A percentile compares a stretch with the other conserved stretches of the same genome.
Conservation (phyloP, 2,113 vertebrate species). For the Syngnathus floridae region DNA sequence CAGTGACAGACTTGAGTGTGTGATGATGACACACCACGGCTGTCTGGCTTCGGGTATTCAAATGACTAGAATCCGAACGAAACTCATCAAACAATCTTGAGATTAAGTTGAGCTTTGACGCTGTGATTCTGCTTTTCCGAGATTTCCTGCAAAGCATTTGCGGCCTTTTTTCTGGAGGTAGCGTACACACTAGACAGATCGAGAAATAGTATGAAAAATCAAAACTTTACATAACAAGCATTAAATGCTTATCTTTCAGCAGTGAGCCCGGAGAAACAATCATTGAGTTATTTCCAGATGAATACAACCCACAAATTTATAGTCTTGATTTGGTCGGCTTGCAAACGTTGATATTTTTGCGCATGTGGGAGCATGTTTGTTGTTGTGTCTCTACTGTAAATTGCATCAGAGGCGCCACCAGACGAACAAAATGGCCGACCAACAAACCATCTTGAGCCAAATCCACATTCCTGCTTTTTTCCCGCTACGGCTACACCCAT, state of each 20-base stretch:
- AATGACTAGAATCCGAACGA: neutral
- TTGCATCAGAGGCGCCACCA: conserved; percentile 35
- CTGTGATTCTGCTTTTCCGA: too few relatives aligned
- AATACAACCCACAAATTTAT: neutral
- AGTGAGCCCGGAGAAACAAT: neutral
- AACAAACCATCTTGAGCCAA: conserved; percentile 48
- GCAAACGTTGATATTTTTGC: neutral
- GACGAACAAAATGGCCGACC: conserved; percentile 27
- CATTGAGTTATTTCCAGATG: neutral
- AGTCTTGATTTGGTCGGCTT: neutral
- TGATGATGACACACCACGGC: conserved; percentile 39
- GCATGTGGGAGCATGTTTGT: neutral
- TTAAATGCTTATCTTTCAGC: neutral
- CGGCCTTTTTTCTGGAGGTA: too few relatives aligned
- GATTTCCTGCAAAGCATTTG: neutral
- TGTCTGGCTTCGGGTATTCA: conserved; percentile 9
- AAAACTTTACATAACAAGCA: neutral
- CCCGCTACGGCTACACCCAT: conserved; percentile 16
- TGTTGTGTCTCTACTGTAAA: neutral
- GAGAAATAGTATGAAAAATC: neutral
- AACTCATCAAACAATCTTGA: too few relatives aligned
- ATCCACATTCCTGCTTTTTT: conserved; percentile 50
- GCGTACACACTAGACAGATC: neutral
- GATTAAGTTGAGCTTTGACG: neutral
- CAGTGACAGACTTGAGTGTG: conserved; percentile 32